These are phyloP conservation scores for Sebastes fasciatus DNA, from an alignment of 2,113 vertebrate genomes.

Conservation along the genomic window DNA sequence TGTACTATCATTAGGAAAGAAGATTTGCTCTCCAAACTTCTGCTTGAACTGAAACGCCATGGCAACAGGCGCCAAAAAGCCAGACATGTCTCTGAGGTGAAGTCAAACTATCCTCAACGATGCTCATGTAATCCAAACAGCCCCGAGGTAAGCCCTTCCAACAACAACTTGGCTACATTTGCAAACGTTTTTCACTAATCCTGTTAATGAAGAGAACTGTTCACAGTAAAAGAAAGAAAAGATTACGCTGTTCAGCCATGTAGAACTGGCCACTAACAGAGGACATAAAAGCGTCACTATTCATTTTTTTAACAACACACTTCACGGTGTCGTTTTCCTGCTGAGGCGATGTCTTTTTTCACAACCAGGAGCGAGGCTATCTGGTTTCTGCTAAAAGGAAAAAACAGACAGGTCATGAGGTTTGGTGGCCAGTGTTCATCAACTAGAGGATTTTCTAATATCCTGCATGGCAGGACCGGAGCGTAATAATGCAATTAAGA, in stretches of 20 bases:
- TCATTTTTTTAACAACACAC: constrained; percentile 41
- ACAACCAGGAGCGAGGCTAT: background rate
- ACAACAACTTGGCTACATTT: constrained; percentile 47
- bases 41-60: constrained; percentile 53
- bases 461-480: constrained; percentile 64
- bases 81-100: constrained; percentile 56
- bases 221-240: constrained; percentile 14
- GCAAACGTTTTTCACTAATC: constrained; percentile 55
- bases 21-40: constrained; percentile 58
- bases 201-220: constrained; percentile 49
- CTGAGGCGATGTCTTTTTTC: constrained; percentile 30
- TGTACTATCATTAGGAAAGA: constrained; percentile 21
- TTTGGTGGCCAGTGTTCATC: constrained; percentile 64
- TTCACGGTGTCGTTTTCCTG: constrained; percentile 37
- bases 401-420: constrained; percentile 50
- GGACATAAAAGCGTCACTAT: constrained; percentile 32
- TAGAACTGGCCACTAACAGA: constrained; percentile 27
- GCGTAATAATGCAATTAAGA: constrained; percentile 78
- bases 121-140: constrained; percentile 49
- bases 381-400: constrained; percentile 19
- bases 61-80: constrained; percentile 63
- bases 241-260: constrained; percentile 39
- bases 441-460: constrained; percentile 69
- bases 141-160: constrained; percentile 41
- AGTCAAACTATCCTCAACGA: constrained; percentile 52